Evolutionary conservation across 2,113 vertebrate genomes (phyloP).

Genomic region (Orientallactaga bullata): DNA sequence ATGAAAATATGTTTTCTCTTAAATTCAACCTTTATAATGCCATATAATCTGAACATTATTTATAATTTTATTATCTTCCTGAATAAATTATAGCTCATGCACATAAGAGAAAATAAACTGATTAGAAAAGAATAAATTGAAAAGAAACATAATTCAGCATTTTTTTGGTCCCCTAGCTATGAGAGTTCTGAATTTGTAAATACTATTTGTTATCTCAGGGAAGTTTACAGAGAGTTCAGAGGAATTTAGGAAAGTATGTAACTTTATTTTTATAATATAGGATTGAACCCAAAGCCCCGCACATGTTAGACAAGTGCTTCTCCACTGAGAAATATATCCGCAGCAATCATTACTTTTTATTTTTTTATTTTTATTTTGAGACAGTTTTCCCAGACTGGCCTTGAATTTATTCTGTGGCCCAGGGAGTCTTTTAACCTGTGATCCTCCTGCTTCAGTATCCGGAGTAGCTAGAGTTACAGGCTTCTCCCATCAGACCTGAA

Average conservation of each 20-base stretch:
- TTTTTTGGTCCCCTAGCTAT: not conserved
- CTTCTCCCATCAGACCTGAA: not conserved
- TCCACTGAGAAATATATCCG: not conserved
- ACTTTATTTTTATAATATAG: not conserved
- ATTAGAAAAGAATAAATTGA: not conserved
- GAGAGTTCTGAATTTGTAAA: slow-evolving; percentile 24
- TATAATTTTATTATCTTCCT: slow-evolving; percentile 74
- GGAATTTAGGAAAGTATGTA: not conserved
- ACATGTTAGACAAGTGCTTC: not conserved
- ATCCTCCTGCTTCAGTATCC: not conserved
- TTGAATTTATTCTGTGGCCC: not conserved
- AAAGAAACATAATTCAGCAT: slow-evolving; percentile 40
- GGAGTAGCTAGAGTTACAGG: not conserved
- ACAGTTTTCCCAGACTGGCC: not conserved
- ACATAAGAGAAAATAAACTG: slow-evolving; percentile 42
- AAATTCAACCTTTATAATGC: slow-evolving; percentile 79
- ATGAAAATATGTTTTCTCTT: slow-evolving; percentile 73
- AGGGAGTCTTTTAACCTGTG: not conserved
- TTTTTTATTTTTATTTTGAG: not conserved
- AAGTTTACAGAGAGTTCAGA: slow-evolving; percentile 15
- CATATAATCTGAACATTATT: slow-evolving; percentile 77
- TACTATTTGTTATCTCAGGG: slow-evolving; percentile 65
- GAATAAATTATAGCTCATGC: slow-evolving; percentile 52
- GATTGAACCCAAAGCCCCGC: not conserved
- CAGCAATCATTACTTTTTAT: not conserved